Base-by-base conservation (phyloP, 1,140 invertebrate species). In the Copidosoma floridanum region DNA sequence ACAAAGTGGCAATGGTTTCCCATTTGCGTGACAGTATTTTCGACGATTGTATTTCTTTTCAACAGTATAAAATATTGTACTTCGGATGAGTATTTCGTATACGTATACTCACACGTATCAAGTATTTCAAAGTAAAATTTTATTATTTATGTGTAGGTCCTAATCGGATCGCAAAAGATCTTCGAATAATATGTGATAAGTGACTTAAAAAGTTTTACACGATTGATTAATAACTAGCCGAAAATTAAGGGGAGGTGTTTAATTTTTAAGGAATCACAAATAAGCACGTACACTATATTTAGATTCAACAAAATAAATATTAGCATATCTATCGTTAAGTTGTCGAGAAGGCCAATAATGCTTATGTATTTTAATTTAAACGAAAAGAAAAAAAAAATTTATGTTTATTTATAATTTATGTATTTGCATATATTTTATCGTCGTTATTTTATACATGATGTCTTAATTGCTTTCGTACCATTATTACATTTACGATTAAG, bases 261-360 rank as follows among this genome's bases (percentile, higher is more conserved):
- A 47, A n/a, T 18, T 48, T 18, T 26, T 54, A 55, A 10, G 32
- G 23, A 16, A 61, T 29, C 16, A 61, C 27, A 38, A 53, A 47
- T 18, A 54, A n/a, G 10, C n/a, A n/a, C n/a, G n/a, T n/a, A n/a
- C n/a, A n/a, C n/a, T n/a, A n/a, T n/a, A n/a, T n/a, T 18, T 60
- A 54, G 41, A 54, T 43, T 54, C 48, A 53, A 59, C 37, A 50
- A 44, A 6, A 4, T 52, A 52, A 18, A 51, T n/a, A n/a, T n/a
- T n/a, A n/a, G n/a, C n/a, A n/a, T n/a, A n/a, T n/a, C n/a, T n/a
- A n/a, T 41, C 5, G 12, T 52, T 59, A 46, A 58, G 40, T 52
- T 59, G 37, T 59, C 21, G 53, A 53, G 40, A 60, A 11, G 58
- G 58, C 41, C 58, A 60, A 60, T 40, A 59, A 53, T 60, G 43